Evolutionary conservation across 1,140 invertebrate genomes (phyloP), one percentile per base, ranked within the genome.

Genomic region (Heliconius congener): DNA sequence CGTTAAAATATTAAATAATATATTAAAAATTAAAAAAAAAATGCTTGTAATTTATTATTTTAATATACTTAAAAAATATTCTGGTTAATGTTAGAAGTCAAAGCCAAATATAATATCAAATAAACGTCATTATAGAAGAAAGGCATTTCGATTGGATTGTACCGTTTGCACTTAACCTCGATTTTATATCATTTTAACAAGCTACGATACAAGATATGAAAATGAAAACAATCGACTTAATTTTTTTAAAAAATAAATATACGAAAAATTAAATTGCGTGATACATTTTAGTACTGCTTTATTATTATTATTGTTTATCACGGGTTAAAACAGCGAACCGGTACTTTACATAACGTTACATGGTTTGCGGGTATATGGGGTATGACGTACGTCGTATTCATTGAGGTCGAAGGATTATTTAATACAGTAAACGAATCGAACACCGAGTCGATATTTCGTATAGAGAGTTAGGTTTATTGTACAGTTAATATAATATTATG

Each of bases 361-460:
- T 74, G 79, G 79, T 77, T 80, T 30, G 79, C 75, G 55, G 42
- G 42, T n/a, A 60, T 78, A 71, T 74, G 74, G 30, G 30, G 30
- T 74, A 55, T 77, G 60, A 74, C 55, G 73, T 81, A 81, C 18
- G 16, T 77, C 76, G 50, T 66, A 81, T 75, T 77, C 60, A 81
- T 78, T 71, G 46, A 70, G 80, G 80, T 81, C 76, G 75, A 81
- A 81, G 80, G 80, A 81, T 81, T 75, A 78, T 57, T 72, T 81
- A 75, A 78, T 55, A 18, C 71, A 39, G 46, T 19, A 78, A 73
- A 30, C 11, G 60, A 60, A 23, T 60, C 27, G 13, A 66, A 66
- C 27, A 66, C 0, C 27, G 23, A 66, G 11, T 72, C 30, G 39
- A 80, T 72, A 76, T 73, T 50, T 55, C 23, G 30, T 60, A 76